Base-by-base conservation (phyloP, 1,140 invertebrate species). In the Drosophila nebulosa region DNA sequence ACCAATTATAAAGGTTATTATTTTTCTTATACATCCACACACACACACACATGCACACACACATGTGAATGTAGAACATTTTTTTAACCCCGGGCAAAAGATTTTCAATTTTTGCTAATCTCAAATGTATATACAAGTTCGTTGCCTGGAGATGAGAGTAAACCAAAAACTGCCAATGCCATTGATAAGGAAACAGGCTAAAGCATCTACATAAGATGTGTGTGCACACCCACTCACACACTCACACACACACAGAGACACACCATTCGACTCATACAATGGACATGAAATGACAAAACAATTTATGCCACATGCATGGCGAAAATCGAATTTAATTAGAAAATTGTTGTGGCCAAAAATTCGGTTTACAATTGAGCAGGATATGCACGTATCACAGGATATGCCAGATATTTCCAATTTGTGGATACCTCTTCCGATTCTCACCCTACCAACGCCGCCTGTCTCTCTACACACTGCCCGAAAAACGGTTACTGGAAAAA, bases 321-420 rank as follows among this genome's bases (percentile, higher is more conserved):
- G 79, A 88, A 83, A 88, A 89, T 88, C 84, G 83, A 88, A 88
- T 88, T 88, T 88, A 88, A 88, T 88, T 88, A 88, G 83, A 88
- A 88, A 88, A 88, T 88, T 88, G 79, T 81, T 88, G 84, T 75
- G 83, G 83, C 71, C 74, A 71, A 63, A 26, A 53, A 14, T 46
- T 42, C 46, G 60, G 64, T 26, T 60, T 74, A 71, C 66, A 72
- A 64, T 51, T 62, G 64, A 46, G 32, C 70, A 73, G 71, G 57
- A 76, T 76, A 61, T 84, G 72, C 76, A 84, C 80, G 80, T 84
- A 73, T 36, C 69, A 69, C 65, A 74, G 65, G 52, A 73, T 67
- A 58, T 67, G 61, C 56, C 42, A 66, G 59, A 73, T 55, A 74
- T 59, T 72, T 72, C 68, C 69, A 67, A 74, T 75, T 75, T 59